phyloP scores from a whole-genome alignment of 2,888 invertebrate species.

The Archaeoteleia sp. region DNA sequence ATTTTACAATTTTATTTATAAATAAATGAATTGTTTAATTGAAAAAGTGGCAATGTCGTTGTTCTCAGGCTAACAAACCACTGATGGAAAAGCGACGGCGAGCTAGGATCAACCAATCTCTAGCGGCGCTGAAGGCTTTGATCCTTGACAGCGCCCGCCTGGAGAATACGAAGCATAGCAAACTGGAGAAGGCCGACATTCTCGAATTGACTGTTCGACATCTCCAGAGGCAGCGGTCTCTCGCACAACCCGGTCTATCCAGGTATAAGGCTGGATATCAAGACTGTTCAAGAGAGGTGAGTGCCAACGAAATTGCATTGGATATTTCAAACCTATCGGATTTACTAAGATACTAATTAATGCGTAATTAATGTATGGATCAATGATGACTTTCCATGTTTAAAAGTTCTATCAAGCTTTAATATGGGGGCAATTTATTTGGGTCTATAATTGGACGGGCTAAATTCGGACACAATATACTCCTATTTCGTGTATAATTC shows the following conservation, averaged over 20 bases:
- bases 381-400: no score
- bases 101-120: slow-evolving; percentile 84
- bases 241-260: slow-evolving; percentile 79
- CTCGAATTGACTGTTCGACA: slow-evolving; percentile 89
- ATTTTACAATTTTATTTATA: no score
- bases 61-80: slow-evolving; percentile 82
- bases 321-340: no score
- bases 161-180: slow-evolving; percentile 85
- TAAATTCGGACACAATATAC: no score
- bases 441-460: no score
- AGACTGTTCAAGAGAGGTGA: slow-evolving; percentile 81
- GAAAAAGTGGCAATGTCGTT: slow-evolving; percentile 1
- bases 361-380: no score
- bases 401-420: no score
- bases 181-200: slow-evolving; percentile 90
- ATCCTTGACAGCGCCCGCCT: slow-evolving; percentile 83
- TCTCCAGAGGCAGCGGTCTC: slow-evolving; percentile 83
- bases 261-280: slow-evolving; percentile 82
- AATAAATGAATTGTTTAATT: no score
- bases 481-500: no score
- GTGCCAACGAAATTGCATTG: slow-evolving; percentile 42
- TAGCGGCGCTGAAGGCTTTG: slow-evolving; percentile 83
- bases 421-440: no score
- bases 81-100: slow-evolving; percentile 86
- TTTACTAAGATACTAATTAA: no score